phyloP scores from a whole-genome alignment of 2,797 vertebrate genomes.

The Monodelphis domestica region DNA sequence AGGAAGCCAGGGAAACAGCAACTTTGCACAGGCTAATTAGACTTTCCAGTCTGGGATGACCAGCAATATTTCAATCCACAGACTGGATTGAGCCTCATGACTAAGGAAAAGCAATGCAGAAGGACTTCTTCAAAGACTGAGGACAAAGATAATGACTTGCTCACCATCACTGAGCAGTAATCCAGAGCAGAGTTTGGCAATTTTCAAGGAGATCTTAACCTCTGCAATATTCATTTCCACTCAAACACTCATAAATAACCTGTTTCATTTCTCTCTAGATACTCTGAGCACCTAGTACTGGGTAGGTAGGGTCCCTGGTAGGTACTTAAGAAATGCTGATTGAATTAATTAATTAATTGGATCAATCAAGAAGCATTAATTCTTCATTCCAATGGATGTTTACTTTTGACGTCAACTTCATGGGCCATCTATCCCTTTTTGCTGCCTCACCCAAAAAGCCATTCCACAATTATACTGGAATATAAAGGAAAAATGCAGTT shows the following conservation, averaged over 20 bases:
- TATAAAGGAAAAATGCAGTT: not conserved
- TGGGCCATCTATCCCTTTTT: not conserved
- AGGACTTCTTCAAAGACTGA: not conserved
- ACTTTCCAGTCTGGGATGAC: not conserved
- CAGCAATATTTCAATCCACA: not conserved
- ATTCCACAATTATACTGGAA: not conserved
- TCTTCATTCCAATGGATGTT: not conserved
- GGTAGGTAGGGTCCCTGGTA: too few species aligned
- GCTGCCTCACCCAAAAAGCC: not conserved
- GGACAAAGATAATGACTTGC: not conserved
- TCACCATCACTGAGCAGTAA: not conserved
- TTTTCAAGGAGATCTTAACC: not conserved
- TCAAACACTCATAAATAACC: not conserved
- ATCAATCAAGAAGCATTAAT: not conserved
- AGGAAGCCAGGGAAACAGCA: not conserved
- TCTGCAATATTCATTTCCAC: not conserved
- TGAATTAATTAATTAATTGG: not conserved
- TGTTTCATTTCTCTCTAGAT: not conserved
- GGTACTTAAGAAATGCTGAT: not conserved
- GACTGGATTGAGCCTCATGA: not conserved
- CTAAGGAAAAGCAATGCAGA: not conserved
- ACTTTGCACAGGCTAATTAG: not conserved
- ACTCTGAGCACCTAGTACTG: not conserved
- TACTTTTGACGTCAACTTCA: not conserved
- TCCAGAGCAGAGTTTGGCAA: not conserved